Evolutionary conservation across 2,113 vertebrate genomes (phyloP).

Genomic region (Vulpes lagopus): DNA sequence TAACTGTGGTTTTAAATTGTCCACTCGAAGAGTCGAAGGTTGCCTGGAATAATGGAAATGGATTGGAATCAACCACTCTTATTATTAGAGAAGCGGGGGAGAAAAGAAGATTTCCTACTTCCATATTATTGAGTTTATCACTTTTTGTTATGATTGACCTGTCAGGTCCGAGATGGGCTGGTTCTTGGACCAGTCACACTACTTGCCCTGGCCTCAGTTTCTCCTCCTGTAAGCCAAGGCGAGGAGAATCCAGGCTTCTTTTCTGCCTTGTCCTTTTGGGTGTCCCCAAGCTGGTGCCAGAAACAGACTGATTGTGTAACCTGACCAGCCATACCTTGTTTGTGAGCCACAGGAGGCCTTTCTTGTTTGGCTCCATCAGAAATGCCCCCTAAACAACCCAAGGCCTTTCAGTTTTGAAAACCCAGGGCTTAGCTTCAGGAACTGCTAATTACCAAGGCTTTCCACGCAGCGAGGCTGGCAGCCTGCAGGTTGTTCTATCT

Average conservation of each 20-base stretch:
- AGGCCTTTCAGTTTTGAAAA: slow-evolving; percentile 39
- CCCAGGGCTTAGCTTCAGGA: background rate
- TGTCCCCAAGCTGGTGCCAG: slow-evolving; percentile 35
- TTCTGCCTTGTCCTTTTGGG: slow-evolving; percentile 37
- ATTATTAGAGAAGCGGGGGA: background rate
- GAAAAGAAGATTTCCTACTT: background rate
- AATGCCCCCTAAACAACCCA: background rate
- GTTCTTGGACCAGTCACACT: background rate
- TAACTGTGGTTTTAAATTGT: slow-evolving; percentile 43
- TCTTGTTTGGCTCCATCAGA: background rate
- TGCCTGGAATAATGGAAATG: slow-evolving; percentile 63
- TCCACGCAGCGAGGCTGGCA: background rate
- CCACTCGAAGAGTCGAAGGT: background rate
- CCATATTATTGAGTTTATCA: background rate
- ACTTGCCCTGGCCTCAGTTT: slow-evolving; percentile 49
- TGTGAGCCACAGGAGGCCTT: background rate
- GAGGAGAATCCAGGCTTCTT: background rate
- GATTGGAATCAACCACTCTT: slow-evolving; percentile 58
- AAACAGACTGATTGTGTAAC: slow-evolving; percentile 46
- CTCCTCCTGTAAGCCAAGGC: background rate
- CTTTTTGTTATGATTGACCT: background rate
- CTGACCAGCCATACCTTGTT: background rate
- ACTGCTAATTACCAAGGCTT: background rate
- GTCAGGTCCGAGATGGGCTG: background rate
- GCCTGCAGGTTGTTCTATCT: background rate